Percentiles rank a stretch among this genome's conserved stretches.
Conservation (phyloP, 2,113 vertebrate genomes). For the Xiphias gladius region DNA sequence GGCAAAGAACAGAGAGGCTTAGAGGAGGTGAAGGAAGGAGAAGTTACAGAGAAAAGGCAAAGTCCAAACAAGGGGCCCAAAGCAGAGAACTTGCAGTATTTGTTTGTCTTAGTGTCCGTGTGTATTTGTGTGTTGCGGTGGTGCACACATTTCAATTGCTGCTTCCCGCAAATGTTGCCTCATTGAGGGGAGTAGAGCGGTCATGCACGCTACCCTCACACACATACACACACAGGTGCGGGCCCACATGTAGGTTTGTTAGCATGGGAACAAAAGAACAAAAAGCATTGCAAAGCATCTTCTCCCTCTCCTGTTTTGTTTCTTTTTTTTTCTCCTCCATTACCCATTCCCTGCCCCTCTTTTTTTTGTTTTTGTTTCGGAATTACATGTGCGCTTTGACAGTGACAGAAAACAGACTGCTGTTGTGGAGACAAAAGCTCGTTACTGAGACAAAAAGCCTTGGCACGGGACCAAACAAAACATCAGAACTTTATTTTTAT, state of each 20-base stretch:
- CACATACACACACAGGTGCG: constrained; percentile 52
- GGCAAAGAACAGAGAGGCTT: constrained; percentile 12
- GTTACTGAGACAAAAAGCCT: constrained; percentile 69
- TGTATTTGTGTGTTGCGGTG: constrained; percentile 59
- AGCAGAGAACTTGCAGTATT: constrained; percentile 56
- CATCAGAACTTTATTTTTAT: constrained; percentile 68
- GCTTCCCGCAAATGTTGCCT: constrained; percentile 82
- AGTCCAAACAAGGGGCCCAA: constrained; percentile 49
- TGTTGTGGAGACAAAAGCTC: constrained; percentile 73
- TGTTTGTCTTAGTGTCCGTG: constrained; percentile 64
- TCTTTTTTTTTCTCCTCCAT: constrained; percentile 39
- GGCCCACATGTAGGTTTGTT: constrained; percentile 51
- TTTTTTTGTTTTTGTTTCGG: background rate
- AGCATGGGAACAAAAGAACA: constrained; percentile 45
- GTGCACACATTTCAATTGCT: constrained; percentile 81
- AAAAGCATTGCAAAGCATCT: constrained; percentile 53
- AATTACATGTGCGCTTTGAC: constrained; percentile 56
- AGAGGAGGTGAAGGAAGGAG: constrained; percentile 17
- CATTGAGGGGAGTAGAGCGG: constrained; percentile 63
- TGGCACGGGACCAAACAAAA: constrained; percentile 75
- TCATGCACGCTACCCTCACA: constrained; percentile 51
- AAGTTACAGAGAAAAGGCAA: constrained; percentile 46
- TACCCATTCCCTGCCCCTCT: background rate
- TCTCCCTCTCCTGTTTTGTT: constrained; percentile 36
- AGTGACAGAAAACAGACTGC: constrained; percentile 73